Percentiles rank a stretch among this genome's conserved stretches.
Evolutionary conservation across 2,113 vertebrate species (phyloP).

Genomic region (Aptenodytes patagonicus): DNA sequence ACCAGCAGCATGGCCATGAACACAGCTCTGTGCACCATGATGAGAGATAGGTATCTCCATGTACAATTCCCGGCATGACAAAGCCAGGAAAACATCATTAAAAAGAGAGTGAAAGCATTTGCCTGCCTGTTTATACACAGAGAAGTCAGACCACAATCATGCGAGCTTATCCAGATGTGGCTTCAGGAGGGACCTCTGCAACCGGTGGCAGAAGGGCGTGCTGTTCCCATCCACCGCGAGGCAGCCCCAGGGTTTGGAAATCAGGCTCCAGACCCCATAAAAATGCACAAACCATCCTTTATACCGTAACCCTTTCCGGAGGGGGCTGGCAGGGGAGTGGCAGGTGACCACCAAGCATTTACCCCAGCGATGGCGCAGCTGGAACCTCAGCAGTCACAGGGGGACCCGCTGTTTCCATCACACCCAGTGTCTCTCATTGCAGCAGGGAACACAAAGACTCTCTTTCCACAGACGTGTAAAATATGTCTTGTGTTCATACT

Average conservation of each 20-base stretch:
- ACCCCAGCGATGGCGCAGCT: rapidly evolving
- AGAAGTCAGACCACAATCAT: neutral
- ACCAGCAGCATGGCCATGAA: neutral
- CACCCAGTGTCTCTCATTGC: neutral
- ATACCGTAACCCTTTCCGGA: neutral
- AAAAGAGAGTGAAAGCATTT: neutral
- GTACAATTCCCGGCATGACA: neutral
- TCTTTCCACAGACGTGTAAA: neutral
- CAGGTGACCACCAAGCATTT: neutral
- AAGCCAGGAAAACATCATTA: neutral
- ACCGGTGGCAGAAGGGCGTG: neutral
- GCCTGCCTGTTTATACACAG: neutral
- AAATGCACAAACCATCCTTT: neutral
- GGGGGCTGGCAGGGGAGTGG: neutral
- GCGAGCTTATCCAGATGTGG: rapidly evolving
- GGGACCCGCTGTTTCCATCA: rapidly evolving
- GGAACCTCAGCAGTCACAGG: neutral
- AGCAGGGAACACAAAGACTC: neutral
- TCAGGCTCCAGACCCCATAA: neutral
- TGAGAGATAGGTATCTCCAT: neutral
- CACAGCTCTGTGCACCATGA: neutral
- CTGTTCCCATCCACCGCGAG: neutral
- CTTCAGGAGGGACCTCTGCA: neutral
- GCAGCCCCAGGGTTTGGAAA: neutral
- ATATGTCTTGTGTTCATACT: neutral